Percentiles rank a stretch among this genome's conserved stretches.
phyloP scores from a whole-genome alignment of 2,113 vertebrate genomes.

The Chrysemys picta region DNA sequence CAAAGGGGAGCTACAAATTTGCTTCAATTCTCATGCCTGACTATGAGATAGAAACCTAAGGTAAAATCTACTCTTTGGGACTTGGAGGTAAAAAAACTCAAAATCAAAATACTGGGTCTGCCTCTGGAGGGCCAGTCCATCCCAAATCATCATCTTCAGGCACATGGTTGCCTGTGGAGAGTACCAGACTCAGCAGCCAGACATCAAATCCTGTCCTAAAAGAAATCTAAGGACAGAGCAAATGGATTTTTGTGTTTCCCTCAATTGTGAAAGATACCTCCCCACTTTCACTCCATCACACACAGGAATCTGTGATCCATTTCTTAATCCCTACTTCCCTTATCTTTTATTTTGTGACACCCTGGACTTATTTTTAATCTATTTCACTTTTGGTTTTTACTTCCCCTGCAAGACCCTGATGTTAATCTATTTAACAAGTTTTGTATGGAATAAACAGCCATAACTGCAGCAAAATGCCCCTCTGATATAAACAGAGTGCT shows the following conservation, averaged over 20 bases:
- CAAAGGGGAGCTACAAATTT: background rate
- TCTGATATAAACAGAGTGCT: background rate
- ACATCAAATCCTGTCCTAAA: background rate
- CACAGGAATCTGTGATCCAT: background rate
- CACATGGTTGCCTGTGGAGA: background rate
- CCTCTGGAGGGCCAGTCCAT: background rate
- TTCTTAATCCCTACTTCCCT: background rate
- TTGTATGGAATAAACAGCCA: background rate
- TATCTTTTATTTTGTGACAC: background rate
- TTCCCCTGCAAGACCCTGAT: background rate
- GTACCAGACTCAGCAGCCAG: background rate
- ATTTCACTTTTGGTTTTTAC: background rate
- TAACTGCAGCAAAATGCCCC: background rate
- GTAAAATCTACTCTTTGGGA: background rate
- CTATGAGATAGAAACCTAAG: background rate
- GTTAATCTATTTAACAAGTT: background rate
- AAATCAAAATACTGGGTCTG: background rate
- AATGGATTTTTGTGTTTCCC: background rate
- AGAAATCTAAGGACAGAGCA: background rate
- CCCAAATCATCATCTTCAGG: background rate
- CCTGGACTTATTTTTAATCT: background rate
- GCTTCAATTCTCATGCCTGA: background rate
- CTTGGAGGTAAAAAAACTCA: too few species aligned
- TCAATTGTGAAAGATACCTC: background rate
- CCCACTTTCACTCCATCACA: background rate